Conservation (phyloP, 2,888 invertebrate species). For the Apantesis nais region DNA sequence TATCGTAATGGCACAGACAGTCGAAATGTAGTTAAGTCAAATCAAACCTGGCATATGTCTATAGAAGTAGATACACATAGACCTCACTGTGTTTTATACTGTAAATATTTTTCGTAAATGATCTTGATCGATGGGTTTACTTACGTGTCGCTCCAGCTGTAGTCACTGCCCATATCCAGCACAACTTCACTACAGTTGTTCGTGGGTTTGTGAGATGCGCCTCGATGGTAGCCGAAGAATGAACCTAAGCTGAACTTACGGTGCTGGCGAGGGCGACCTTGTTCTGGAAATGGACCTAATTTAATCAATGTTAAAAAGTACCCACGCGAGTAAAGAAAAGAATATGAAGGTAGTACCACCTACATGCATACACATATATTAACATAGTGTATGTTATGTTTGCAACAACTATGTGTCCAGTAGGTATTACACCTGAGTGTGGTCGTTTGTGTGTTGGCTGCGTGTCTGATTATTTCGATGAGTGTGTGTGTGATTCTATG, state of each 20-base stretch:
- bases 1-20: not conserved
- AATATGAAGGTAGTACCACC: not conserved
- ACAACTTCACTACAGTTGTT: constrained; percentile 74
- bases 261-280: constrained; percentile 64
- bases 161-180: constrained; percentile 79
- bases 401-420: no score
- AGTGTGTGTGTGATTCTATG: no score
- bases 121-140: no score
- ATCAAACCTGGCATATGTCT: no score
- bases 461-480: no score
- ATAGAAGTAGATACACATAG: no score
- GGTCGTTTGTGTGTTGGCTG: no score
- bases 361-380: no score
- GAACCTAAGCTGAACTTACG: constrained; percentile 82
- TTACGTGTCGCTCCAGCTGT: constrained; percentile 80
- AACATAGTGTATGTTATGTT: no score
- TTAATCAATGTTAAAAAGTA: constrained; percentile 18
- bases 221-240: constrained; percentile 73
- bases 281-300: constrained; percentile 45
- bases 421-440: no score
- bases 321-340: not conserved
- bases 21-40: no score
- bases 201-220: constrained; percentile 59
- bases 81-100: not conserved
- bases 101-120: no score